phyloP scores from a whole-genome alignment of 2,113 vertebrate species.

The Castor canadensis region DNA sequence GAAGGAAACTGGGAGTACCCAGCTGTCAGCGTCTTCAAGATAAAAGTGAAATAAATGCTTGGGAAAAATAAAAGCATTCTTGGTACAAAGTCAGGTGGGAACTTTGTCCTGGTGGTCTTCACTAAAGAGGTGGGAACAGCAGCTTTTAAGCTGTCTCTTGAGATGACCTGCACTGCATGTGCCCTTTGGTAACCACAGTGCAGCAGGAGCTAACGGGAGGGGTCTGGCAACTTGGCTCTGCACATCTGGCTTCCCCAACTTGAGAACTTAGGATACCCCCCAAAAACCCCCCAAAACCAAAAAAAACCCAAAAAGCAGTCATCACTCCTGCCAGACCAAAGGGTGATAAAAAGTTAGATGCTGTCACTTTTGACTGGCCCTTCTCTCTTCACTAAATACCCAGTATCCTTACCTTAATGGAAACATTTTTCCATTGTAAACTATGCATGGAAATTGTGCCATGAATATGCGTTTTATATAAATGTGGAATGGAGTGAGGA shows the following conservation, averaged over 20 bases:
- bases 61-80: neutral
- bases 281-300: too few species aligned
- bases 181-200: neutral
- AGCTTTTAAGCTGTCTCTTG: neutral
- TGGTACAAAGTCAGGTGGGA: neutral
- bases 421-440: neutral
- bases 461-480: neutral
- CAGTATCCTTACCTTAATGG: too few species aligned
- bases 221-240: neutral
- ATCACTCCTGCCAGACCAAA: neutral
- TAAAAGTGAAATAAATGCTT: neutral
- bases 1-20: too few species aligned
- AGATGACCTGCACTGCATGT: neutral
- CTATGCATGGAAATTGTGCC: neutral
- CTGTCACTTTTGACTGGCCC: neutral
- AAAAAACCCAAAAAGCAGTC: too few species aligned
- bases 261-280: neutral
- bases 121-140: neutral
- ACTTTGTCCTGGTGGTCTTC: neutral
- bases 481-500: neutral
- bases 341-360: neutral
- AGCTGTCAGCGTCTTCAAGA: neutral
- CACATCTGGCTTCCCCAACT: neutral
- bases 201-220: neutral
- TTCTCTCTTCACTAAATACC: neutral